Percentiles rank a stretch among this genome's conserved stretches.
Evolutionary conservation across 2,888 invertebrate species (phyloP).

Genomic region (Apodemia zela): DNA sequence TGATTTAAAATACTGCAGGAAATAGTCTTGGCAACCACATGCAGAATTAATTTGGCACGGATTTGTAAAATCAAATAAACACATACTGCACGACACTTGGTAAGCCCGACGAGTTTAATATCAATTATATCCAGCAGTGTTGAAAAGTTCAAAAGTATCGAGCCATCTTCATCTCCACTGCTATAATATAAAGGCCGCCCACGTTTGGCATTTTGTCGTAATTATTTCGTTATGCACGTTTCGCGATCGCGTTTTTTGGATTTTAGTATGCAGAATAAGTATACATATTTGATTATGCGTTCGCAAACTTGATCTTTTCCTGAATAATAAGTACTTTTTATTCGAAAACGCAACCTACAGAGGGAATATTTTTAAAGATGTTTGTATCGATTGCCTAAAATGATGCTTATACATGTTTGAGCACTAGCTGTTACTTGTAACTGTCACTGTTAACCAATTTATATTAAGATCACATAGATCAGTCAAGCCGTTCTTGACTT

Average conservation of each 20-base stretch:
- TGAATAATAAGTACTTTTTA: constrained; percentile 2
- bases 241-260: neutral
- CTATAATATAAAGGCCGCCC: constrained; percentile 5
- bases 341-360: neutral
- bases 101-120: neutral
- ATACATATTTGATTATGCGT: neutral
- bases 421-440: too few species aligned
- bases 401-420: too few species aligned
- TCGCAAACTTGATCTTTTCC: neutral
- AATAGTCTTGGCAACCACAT: constrained; percentile 8
- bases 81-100: neutral
- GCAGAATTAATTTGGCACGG: constrained; percentile 4
- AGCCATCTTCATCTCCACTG: neutral
- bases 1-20: neutral
- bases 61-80: constrained; percentile 14
- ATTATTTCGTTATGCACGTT: constrained; percentile 15
- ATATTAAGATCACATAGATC: too few species aligned
- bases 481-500: too few species aligned
- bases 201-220: neutral
- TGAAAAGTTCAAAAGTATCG: constrained; percentile 4
- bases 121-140: constrained; percentile 3
- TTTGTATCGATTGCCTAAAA: too few species aligned
- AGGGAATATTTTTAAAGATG: neutral
- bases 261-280: neutral
- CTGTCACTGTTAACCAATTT: too few species aligned